phyloP scores from a whole-genome alignment of 2,113 vertebrate genomes.

The Cinclus cinclus region DNA sequence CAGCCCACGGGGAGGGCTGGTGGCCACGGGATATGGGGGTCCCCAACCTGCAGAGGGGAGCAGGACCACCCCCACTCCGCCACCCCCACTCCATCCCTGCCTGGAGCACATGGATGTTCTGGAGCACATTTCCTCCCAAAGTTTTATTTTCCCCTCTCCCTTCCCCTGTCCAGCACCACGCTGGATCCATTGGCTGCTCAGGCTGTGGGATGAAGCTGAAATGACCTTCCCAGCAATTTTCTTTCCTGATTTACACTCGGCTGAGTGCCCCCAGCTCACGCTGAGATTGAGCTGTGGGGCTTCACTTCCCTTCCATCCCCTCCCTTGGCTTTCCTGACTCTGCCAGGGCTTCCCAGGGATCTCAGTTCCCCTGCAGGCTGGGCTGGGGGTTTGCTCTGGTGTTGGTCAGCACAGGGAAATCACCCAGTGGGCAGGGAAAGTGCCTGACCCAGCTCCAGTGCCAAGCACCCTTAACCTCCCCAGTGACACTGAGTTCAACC shows the following conservation, averaged over 20 bases:
- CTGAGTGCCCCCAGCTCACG: neutral
- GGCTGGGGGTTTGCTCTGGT: neutral
- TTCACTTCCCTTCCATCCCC: neutral
- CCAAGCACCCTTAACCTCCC: neutral
- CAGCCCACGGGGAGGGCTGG: neutral
- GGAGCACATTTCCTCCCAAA: accelerated
- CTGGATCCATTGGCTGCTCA: accelerated
- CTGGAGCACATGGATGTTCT: neutral
- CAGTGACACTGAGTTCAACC: neutral
- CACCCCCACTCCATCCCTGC: neutral
- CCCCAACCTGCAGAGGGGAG: neutral
- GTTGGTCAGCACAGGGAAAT: neutral
- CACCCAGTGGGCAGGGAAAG: accelerated
- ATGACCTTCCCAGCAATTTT: accelerated
- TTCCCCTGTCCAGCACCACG: neutral
- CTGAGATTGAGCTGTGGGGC: accelerated
- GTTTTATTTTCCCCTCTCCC: neutral
- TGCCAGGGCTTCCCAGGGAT: neutral
- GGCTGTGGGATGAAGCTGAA: neutral
- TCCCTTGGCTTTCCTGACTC: neutral
- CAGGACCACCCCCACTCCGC: neutral
- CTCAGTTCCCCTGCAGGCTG: accelerated
- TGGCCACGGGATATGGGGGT: accelerated
- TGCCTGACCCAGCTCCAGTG: neutral
- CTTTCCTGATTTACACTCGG: neutral